Evolutionary conservation across 2,797 vertebrate species (phyloP).

Genomic region (Gorsachius magnificus): DNA sequence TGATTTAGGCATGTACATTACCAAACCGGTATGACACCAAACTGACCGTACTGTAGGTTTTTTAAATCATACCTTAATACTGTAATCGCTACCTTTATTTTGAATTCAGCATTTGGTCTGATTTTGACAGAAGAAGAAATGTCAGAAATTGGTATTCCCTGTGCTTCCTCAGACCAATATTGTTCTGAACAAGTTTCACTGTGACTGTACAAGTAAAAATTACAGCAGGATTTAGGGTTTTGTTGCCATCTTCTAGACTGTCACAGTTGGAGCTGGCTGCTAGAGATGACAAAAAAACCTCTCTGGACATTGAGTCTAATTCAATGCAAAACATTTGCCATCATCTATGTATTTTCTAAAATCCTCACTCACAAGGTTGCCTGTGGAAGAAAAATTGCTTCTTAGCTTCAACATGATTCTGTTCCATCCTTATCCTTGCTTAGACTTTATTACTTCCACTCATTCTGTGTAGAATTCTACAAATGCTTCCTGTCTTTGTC

Average conservation of each 20-base stretch:
- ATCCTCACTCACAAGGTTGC: not conserved
- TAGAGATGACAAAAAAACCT: not conserved
- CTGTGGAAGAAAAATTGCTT: not conserved
- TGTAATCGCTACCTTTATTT: not conserved
- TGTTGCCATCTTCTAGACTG: not conserved
- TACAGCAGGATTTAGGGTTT: not conserved
- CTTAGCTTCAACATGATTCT: not conserved
- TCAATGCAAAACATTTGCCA: not conserved
- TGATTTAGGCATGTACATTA: not conserved
- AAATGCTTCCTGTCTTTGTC: not conserved
- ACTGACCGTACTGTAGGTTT: not conserved
- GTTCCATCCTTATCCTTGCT: not conserved
- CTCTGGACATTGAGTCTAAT: not conserved
- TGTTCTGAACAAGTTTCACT: not conserved
- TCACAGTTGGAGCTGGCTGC: not conserved
- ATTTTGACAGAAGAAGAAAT: not conserved
- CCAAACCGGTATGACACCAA: not conserved
- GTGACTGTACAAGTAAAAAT: not conserved
- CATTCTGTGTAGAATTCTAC: not conserved
- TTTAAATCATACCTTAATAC: not conserved
- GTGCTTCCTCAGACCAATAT: not conserved
- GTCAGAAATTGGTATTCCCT: not conserved
- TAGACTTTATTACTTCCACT: not conserved
- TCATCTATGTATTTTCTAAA: not conserved
- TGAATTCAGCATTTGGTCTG: not conserved